phyloP scores from a whole-genome alignment of 2,888 invertebrate genomes.

The Drosophila subsilvestris region DNA sequence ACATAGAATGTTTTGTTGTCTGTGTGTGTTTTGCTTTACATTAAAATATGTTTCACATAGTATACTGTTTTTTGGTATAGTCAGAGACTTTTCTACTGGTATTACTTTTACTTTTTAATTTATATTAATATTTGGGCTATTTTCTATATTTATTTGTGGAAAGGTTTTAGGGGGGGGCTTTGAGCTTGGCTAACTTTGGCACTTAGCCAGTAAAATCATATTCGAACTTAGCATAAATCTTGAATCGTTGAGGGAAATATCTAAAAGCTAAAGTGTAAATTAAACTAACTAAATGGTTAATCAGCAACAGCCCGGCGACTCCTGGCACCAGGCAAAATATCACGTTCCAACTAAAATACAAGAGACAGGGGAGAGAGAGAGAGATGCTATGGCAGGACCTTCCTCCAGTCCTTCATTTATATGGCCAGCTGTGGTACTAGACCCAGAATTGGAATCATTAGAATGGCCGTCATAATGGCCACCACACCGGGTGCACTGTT shows the following conservation, averaged over 20 bases:
- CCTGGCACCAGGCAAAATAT: conserved; percentile 68
- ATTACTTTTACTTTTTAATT: background rate
- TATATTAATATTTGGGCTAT: background rate
- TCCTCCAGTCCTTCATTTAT: conserved; percentile 44
- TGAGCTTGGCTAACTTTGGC: conserved; percentile 39
- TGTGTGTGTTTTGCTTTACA: conserved; percentile 45
- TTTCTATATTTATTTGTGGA: background rate
- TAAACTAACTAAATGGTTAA: conserved; percentile 49
- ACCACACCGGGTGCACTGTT: conserved; percentile 66
- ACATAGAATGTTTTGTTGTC: conserved; percentile 40
- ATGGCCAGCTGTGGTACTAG: conserved; percentile 52
- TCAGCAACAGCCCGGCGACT: conserved; percentile 57
- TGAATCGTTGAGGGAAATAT: conserved; percentile 16
- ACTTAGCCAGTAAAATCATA: conserved; percentile 27
- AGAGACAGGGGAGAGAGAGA: conserved; percentile 25
- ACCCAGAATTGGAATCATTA: conserved; percentile 59
- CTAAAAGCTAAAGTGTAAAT: conserved; percentile 49
- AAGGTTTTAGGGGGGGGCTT: conserved; percentile 6
- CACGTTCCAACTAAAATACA: conserved; percentile 72
- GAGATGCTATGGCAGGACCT: conserved; percentile 3
- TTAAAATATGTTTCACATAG: conserved; percentile 45
- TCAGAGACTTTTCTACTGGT: conserved; percentile 7
- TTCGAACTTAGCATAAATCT: conserved; percentile 9
- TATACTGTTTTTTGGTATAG: conserved; percentile 29
- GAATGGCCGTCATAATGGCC: conserved; percentile 48